Evolutionary conservation across 2,113 vertebrate species (phyloP), one percentile per base, ranked within the genome.

Genomic region (Myodes glareolus): DNA sequence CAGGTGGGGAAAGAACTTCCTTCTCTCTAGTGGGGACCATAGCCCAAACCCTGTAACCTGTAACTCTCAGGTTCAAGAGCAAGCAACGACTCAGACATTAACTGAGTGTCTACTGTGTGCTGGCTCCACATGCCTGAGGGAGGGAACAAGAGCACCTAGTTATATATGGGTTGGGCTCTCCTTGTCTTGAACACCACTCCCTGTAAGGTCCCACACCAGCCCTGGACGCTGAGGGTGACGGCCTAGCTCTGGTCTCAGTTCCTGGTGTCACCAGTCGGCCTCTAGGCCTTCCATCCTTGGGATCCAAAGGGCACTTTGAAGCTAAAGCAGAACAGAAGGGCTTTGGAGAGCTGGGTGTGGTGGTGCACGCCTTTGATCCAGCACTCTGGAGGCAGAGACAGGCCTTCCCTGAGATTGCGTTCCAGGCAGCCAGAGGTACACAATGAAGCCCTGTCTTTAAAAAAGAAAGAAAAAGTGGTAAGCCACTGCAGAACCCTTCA

Each of bases 261-360:
- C 23, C 3, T n/a, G 0, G 7, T 58, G 91, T 93, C 12, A 1
- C 4, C 58, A 9, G 65, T 31, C 68, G 19, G 33, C 19, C 68
- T n/a, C 16, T n/a, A n/a, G 12, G 55, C 55, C 55, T 96, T 81
- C 55, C 78, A 88, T 88, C 90, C 85, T 45, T 75, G 72, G 58
- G 70, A 91, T 45, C n/a, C 0, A 36, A 39, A 97, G 89, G 12
- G 94, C 89, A 82, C 85, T 88, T 72, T 50, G 80, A 87, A 87
- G 72, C 70, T 76, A 91, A 96, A 91, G 63, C 88, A 95, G 84
- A 81, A 50, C 6, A 50, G 47, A 11, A 42, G 3, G 29, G 63
- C 21, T 47, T 85, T 27, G 5, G 80, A 58, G 78, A 58, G 80
- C 19, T 5, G 12, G 31, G 4, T 1, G 6, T 55, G 31, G 55